Evolutionary conservation across 2,797 vertebrate species (phyloP), one percentile per base, ranked within the genome.

Genomic region (Arnoldichthys spilopterus): DNA sequence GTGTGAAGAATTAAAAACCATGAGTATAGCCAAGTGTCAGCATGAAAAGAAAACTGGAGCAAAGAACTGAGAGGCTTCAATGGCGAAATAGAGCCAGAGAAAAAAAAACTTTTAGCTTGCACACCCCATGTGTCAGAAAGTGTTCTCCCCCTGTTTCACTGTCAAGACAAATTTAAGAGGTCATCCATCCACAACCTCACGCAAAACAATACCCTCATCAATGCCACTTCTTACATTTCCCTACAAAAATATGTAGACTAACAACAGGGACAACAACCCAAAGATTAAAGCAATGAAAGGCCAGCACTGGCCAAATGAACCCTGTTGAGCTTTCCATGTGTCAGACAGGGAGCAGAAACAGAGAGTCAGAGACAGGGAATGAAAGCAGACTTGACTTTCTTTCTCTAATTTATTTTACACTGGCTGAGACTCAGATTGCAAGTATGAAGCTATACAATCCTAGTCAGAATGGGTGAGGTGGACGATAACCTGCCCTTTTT

Each of bases 251-350:
- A 91, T 82, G 83, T 89, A 85, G 78, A 89, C 84, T 67, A 90
- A 86, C 73, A 86, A 76, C 77, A 43, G 78, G 87, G 82, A 90
- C 85, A 85, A 80, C 88, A 90, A 87, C 82, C 85, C 85, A 90
- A 89, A 91, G 90, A 92, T 91, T 90, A 92, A 92, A 92, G 88
- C 85, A 86, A 82, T 84, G 89, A 88, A 91, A 79, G 72, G 74
- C 81, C 34, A 88, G 89, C 86, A 85, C 84, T 11, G 32, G 72
- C 82, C 83, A 81, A 18, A 68, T 72, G 64, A 70, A 75, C 26
- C 34, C 26, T 87, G 87, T 83, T 67, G 0, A 26, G 72, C 82
- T 77, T 82, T 89, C 88, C 84, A 83, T 83, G 34, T 49, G 40
- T 70, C 40, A 66, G 71, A 69, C 70, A 37, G 26, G 37, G 45